Conservation (phyloP, 2,888 invertebrate species). For the Linhomoeus sp. region DNA sequence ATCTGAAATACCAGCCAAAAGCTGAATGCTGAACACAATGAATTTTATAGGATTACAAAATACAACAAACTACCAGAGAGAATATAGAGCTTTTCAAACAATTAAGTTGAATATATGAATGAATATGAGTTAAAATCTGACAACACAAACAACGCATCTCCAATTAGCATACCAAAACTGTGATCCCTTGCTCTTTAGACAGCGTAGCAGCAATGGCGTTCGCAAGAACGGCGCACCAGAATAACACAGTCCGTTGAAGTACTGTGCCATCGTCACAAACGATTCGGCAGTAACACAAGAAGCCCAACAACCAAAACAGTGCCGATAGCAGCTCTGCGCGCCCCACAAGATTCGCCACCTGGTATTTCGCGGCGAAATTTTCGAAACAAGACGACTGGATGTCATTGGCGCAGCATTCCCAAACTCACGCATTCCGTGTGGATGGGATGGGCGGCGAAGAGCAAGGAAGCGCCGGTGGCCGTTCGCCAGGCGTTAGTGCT, state of each 20-base stretch:
- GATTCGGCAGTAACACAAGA: background rate
- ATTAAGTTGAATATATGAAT: no score
- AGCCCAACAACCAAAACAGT: slow-evolving; percentile 44
- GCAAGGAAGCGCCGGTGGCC: slow-evolving; percentile 41
- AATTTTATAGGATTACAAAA: no score
- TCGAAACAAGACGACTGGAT: no score
- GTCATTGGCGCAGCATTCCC: background rate
- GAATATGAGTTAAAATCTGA: no score
- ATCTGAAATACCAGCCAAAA: no score
- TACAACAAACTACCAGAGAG: no score
- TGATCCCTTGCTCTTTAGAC: background rate
- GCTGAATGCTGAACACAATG: no score
- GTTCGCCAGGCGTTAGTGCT: background rate
- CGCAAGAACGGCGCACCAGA: background rate
- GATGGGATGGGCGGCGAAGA: slow-evolving; percentile 77
- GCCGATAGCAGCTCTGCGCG: slow-evolving; percentile 71
- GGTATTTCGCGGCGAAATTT: no score
- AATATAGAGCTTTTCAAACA: no score
- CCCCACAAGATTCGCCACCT: slow-evolving; percentile 72
- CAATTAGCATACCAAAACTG: background rate
- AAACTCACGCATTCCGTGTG: slow-evolving; percentile 62
- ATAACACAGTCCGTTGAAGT: slow-evolving; percentile 52
- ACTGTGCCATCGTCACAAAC: no score
- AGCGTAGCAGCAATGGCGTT: background rate
- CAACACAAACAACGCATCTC: no score